These are phyloP conservation scores for Argyresthia albistria DNA, from an alignment of 2,888 invertebrate species.

Conservation along the genomic window DNA sequence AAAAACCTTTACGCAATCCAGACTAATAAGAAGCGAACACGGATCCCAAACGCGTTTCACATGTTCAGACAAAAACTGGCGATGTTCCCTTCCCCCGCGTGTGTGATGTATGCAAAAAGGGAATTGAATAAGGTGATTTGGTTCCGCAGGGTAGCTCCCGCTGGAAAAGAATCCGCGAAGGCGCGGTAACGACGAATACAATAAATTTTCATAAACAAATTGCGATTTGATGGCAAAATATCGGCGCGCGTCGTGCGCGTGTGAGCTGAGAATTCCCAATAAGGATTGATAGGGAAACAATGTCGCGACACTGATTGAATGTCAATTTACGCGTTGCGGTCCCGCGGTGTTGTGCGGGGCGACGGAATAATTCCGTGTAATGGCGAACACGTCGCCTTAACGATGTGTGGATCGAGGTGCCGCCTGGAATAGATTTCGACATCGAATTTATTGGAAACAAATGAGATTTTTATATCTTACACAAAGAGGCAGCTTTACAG, in stretches of 20 bases:
- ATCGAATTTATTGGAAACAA: constrained; percentile 1
- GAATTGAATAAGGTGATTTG: constrained; percentile 73
- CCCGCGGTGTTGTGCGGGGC: constrained; percentile 16
- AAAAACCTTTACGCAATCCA: constrained; percentile 59
- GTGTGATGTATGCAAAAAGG: constrained; percentile 72
- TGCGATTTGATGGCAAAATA: constrained; percentile 67
- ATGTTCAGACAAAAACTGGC: constrained; percentile 63
- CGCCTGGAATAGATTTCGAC: constrained; percentile 2
- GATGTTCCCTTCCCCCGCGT: constrained; percentile 51
- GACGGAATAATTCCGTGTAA: constrained; percentile 51
- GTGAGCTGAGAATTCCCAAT: constrained; percentile 45
- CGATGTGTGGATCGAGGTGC: constrained; percentile 38
- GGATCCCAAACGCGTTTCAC: constrained; percentile 66
- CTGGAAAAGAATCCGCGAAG: constrained; percentile 58
- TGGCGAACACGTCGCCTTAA: constrained; percentile 54
- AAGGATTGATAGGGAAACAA: constrained; percentile 71
- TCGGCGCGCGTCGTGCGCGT: constrained; percentile 50
- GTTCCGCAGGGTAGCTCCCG: constrained; percentile 63
- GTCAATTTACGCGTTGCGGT: constrained; percentile 46
- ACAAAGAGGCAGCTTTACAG: not conserved
- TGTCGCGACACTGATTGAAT: constrained; percentile 68
- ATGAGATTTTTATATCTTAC: not conserved
- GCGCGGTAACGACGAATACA: constrained; percentile 68
- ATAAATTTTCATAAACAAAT: constrained; percentile 74
- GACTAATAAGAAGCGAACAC: constrained; percentile 67